Base-by-base conservation (phyloP, 2,797 vertebrate species). In the Okamejei kenojei region DNA sequence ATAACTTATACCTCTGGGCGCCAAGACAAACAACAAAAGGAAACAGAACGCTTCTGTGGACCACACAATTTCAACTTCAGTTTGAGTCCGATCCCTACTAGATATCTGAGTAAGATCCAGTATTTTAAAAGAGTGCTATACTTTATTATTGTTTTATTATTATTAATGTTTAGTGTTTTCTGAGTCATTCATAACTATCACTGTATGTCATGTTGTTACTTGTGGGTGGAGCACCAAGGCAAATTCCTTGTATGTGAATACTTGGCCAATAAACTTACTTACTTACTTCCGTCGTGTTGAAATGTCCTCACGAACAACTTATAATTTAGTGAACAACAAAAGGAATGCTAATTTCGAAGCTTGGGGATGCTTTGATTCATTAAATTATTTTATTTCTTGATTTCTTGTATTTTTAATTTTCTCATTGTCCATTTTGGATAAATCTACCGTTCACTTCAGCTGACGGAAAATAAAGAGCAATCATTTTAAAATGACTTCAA, bases 11-110 rank as follows among this genome's bases (percentile, higher is more conserved):
- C n/a, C 35, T 68, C 63, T 4, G 0, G 21, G 84, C 65, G 61
- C 84, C 84, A 88, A 88, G 23, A 35, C 84, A 88, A 88, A 88
- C 17, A 68, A 88, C 61, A 35, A 88, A 68, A 88, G 63, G 32
- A 19, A 88, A 35, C 29, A 65, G 8, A 68, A n/a, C 65, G n/a
- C 32, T 88, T n/a, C 21, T 68, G 65, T 65, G 61, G 63, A 88
- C n/a, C n/a, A 68, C 61, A 88, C 58, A 7, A 32, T 21, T 84
- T 84, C 68, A 19, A 10, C 63, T 35, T 88, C 8, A 88, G 32
- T 63, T 68, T 63, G 15, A 21, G 1, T 68, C 84, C 17, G 1
- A 32, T 32, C 82, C 61, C n/a, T 11, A 4, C n/a, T 21, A 17
- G 61, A 35, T 88, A 63, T 23, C 26, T 63, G 1, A 11, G 58